These are phyloP conservation scores for Streblospio benedicti DNA, from an alignment of 1,140 invertebrate species.

Conservation along the genomic window DNA sequence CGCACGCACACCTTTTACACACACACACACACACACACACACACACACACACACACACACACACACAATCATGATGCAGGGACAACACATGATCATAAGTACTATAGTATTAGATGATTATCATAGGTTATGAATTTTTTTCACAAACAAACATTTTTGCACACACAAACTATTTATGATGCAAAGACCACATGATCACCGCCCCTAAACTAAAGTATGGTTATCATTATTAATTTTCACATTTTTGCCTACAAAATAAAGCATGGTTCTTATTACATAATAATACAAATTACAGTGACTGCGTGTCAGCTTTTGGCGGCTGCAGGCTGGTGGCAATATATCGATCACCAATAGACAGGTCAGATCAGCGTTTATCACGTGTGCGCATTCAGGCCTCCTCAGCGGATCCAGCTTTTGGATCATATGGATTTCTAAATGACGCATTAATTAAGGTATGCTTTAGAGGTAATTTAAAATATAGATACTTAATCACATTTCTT, in stretches of 20 bases:
- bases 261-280: neutral
- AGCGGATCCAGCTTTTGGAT: no score
- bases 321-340: no score
- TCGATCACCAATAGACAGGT: no score
- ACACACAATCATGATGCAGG: neutral
- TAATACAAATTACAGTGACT: no score
- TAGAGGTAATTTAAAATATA: no score
- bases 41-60: conserved; percentile 1
- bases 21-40: neutral
- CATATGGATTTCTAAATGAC: no score
- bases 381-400: no score
- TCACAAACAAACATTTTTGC: neutral
- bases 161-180: neutral
- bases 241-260: neutral
- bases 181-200: neutral
- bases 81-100: neutral
- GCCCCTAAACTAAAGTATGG: neutral
- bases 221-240: neutral
- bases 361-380: no score
- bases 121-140: neutral
- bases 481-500: no score
- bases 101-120: neutral
- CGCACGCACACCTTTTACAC: neutral
- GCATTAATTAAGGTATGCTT: no score
- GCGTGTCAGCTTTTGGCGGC: no score